These are phyloP conservation scores for Ceratosolen fusciceps DNA, from an alignment of 1,140 invertebrate species.

Conservation along the genomic window DNA sequence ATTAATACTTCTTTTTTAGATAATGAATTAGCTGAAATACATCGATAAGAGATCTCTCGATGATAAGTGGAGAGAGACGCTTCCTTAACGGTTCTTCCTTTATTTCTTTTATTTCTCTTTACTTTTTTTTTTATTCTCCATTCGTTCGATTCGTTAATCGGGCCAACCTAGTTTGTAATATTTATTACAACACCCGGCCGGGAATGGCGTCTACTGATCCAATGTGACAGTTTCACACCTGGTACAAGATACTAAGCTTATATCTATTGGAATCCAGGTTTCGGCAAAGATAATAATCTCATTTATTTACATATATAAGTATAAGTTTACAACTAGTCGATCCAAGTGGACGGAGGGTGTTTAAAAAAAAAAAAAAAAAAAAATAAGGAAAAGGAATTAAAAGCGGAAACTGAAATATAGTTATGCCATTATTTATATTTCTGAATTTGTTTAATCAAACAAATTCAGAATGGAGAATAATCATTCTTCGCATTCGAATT, in stretches of 20 bases:
- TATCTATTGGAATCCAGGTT: background rate
- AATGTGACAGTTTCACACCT: background rate
- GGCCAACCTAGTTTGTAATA: background rate
- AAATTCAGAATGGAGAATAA: too few relatives aligned
- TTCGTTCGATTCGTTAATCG: background rate
- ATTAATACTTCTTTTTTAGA: background rate
- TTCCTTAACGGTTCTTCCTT: background rate
- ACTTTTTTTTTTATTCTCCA: background rate
- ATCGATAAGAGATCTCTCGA: background rate
- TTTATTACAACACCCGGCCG: constrained; percentile 8
- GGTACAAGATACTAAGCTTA: background rate
- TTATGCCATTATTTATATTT: too few relatives aligned
- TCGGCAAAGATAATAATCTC: too few relatives aligned
- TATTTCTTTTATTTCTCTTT: background rate
- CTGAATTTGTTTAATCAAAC: too few relatives aligned
- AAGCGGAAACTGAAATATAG: too few relatives aligned
- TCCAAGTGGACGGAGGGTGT: too few relatives aligned
- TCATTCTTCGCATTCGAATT: too few relatives aligned
- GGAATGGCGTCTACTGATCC: background rate
- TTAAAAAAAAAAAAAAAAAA: too few relatives aligned
- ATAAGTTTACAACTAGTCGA: too few relatives aligned
- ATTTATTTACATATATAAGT: too few relatives aligned
- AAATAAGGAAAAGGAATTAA: too few relatives aligned
- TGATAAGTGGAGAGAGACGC: background rate
- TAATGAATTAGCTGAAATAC: background rate